Base-by-base conservation (phyloP, 64 coral and sea anemone genomes). In the Stylophora pistillata region DNA sequence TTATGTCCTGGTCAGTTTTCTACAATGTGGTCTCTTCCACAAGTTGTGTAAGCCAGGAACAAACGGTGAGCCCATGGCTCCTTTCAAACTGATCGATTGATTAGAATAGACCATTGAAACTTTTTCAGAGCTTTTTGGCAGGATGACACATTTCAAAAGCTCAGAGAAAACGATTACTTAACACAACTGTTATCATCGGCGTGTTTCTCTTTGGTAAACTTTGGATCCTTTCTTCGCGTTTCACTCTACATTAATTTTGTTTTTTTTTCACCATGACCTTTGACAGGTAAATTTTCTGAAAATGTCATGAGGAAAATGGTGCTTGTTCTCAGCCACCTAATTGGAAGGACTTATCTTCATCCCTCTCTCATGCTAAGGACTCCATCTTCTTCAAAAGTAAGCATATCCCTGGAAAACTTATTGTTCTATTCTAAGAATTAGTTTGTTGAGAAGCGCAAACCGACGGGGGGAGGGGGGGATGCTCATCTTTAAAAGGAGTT, bases 21-120 rank as follows among this genome's bases (percentile, higher is more conserved):
- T 95, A 64, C 94, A 85, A 33, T 56, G 79, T 16, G 94, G 94
- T 11, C 85, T 89, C 53, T 88, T 95, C 77, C 94, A 95, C 71
- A 3, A 62, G 21, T 29, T 95, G 4, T 95, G 94, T 87, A 28
- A 59, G 25, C 73, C 61, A 53, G 25, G 58, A 57, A 15, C 56
- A 90, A 77, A 62, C 15, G 60, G 62, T 89, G 30, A 53, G 60
- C 1, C 23, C 2, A 20, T 33, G 23, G 73, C 83, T 23, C 10
- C 13, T 33, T 23, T 59, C 64, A 68, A 25, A 18, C 58, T 13
- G 13, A 60, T 9, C 13, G 58, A 61, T 47, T 47, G 3, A 47
- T 47, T 47, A 47, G 3, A 47, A 4, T 47, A 47, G 37, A 47
- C 37, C 37, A 47, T n/a, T n/a, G 37, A 4, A 0, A 47, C 37